Evolutionary conservation across 2,888 invertebrate species (phyloP).

Genomic region (Campoplex nolae): DNA sequence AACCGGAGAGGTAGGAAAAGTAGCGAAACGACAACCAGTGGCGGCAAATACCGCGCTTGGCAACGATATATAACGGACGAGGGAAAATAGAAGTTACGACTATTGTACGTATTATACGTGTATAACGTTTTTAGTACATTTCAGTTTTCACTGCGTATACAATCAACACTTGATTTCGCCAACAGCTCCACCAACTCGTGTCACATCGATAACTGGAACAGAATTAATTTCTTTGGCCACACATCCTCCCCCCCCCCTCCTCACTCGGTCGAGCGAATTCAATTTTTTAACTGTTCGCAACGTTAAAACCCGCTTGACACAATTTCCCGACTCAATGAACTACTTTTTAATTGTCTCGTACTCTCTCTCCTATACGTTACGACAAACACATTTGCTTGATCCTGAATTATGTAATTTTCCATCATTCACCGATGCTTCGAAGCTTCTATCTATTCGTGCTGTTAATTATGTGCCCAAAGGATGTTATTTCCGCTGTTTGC

Average conservation of each 20-base stretch:
- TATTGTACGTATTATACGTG: not conserved
- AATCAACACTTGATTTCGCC: slow-evolving; percentile 25
- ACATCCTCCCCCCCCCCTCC: too few species aligned
- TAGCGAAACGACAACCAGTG: slow-evolving; percentile 10
- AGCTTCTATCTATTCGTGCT: too few species aligned
- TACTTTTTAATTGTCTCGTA: not conserved
- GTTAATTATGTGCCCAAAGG: not conserved
- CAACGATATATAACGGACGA: slow-evolving; percentile 53
- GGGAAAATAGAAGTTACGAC: slow-evolving; percentile 1
- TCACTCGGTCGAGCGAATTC: not conserved
- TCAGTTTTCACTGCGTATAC: slow-evolving; percentile 20
- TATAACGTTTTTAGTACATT: slow-evolving; percentile 3
- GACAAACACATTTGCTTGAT: not conserved
- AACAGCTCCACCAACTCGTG: not conserved
- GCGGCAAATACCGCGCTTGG: slow-evolving; percentile 43
- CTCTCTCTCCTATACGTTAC: not conserved
- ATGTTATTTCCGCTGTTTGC: not conserved
- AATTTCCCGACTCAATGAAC: not conserved
- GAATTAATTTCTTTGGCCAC: slow-evolving; percentile 17
- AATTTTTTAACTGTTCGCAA: not conserved
- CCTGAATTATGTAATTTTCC: not conserved
- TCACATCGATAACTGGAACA: slow-evolving; percentile 13
- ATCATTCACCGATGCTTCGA: not conserved
- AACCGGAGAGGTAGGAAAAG: not conserved
- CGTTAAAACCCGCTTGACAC: not conserved